These are phyloP conservation scores for Amblyopsis hoosieri DNA, from an alignment of 2,797 vertebrate species.

Conservation along the genomic window DNA sequence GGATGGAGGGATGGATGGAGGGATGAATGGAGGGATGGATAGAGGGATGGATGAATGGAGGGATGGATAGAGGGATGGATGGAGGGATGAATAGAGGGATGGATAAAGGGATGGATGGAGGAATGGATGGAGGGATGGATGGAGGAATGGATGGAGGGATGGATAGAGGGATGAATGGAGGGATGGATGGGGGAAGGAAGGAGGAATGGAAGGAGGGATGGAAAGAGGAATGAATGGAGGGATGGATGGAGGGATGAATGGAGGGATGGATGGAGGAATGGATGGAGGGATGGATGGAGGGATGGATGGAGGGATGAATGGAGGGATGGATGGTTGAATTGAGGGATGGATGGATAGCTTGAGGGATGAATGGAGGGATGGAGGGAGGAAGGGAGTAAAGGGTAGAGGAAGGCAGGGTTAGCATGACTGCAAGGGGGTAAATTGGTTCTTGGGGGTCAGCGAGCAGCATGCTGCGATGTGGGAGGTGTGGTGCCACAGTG, in stretches of 20 bases:
- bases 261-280: slow-evolving; percentile 9
- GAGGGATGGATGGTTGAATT: background rate
- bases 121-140: background rate
- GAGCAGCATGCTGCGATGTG: slow-evolving; percentile 6
- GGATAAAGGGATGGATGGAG: background rate
- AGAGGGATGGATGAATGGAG: too few relatives aligned
- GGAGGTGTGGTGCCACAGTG: slow-evolving; percentile 24
- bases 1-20: background rate
- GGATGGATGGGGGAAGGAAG: background rate
- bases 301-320: slow-evolving; percentile 1
- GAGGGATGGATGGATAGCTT: background rate
- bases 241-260: background rate
- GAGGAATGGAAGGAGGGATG: slow-evolving; percentile 9
- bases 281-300: background rate
- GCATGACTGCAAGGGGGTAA: slow-evolving; percentile 3
- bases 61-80: too few relatives aligned
- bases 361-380: too few relatives aligned
- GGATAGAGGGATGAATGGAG: slow-evolving; percentile 9
- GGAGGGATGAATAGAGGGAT: too few relatives aligned
- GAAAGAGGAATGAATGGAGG: too few relatives aligned
- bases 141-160: slow-evolving; percentile 9
- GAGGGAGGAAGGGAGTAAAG: background rate
- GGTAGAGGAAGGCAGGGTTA: too few relatives aligned
- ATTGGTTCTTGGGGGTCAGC: slow-evolving; percentile 32
- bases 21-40: too few relatives aligned